Conservation (phyloP, 2,888 invertebrate species). For the Rhaphigaster nebulosa region DNA sequence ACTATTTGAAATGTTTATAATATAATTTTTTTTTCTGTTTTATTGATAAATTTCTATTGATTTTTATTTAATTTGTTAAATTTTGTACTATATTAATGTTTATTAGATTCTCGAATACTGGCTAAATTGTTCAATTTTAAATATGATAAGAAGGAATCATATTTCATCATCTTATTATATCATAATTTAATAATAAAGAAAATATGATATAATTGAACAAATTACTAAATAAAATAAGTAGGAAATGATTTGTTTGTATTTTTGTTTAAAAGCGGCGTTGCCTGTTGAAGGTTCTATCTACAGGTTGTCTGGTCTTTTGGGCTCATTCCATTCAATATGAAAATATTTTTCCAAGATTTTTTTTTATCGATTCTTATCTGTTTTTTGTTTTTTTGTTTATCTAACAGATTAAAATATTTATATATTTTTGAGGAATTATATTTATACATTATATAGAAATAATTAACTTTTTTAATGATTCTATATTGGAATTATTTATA, state of each 20-base stretch:
- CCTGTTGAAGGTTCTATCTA: slow-evolving; percentile 26
- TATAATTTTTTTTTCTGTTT: no score
- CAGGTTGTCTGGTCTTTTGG: slow-evolving; percentile 10
- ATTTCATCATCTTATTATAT: neutral
- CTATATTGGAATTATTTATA: neutral
- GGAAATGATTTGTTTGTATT: neutral
- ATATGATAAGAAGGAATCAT: neutral
- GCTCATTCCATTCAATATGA: neutral
- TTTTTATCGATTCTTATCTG: neutral
- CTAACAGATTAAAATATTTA: no score
- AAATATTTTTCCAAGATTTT: neutral
- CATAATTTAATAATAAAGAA: neutral
- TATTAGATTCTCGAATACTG: no score
- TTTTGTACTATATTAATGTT: no score
- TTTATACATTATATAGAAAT: no score
- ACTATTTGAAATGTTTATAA: no score
- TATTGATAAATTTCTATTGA: no score
- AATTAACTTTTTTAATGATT: no score
- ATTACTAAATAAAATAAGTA: neutral
- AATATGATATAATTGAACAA: neutral
- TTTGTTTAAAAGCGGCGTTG: neutral
- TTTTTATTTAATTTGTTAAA: no score
- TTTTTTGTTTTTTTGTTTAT: neutral
- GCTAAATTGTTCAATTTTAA: neutral
- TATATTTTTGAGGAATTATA: no score